Evolutionary conservation across 2,888 invertebrate genomes (phyloP).

Genomic region (Beris chalybata): DNA sequence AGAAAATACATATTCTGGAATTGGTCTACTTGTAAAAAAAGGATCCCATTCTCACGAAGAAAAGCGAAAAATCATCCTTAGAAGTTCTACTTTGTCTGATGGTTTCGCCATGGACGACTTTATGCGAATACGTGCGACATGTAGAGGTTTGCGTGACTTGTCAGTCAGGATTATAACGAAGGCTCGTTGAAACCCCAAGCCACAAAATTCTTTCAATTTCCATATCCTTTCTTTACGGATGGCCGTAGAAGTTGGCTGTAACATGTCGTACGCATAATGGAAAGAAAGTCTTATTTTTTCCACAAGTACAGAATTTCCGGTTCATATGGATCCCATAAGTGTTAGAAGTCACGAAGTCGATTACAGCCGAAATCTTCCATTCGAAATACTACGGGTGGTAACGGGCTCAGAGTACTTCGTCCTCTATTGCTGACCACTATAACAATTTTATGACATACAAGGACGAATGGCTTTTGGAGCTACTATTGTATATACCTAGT

Average conservation of each 20-base stretch:
- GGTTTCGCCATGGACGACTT: too few species aligned
- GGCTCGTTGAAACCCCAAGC: slow-evolving; percentile 8
- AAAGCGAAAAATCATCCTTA: too few species aligned
- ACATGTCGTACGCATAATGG: slow-evolving; percentile 13
- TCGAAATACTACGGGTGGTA: too few species aligned
- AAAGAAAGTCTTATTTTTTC: neutral
- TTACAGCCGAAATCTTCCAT: slow-evolving; percentile 17
- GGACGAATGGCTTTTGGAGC: too few species aligned
- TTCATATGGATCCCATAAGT: slow-evolving; percentile 30
- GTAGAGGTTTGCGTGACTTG: slow-evolving; percentile 35
- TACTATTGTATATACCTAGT: too few species aligned
- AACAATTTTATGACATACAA: too few species aligned
- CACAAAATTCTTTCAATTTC: slow-evolving; percentile 7
- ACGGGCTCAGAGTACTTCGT: too few species aligned
- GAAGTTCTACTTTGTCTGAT: too few species aligned
- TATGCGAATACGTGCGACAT: slow-evolving; percentile 24
- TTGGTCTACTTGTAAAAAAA: too few species aligned
- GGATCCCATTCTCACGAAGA: too few species aligned
- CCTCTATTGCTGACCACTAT: too few species aligned
- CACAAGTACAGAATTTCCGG: slow-evolving; percentile 23
- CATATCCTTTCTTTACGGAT: slow-evolving; percentile 4
- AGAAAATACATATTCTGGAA: too few species aligned
- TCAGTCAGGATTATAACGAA: slow-evolving; percentile 35
- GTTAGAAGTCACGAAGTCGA: slow-evolving; percentile 37
- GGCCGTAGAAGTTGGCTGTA: neutral